Conservation (phyloP, 2,113 vertebrate genomes). For the Melanocharis versteri region DNA sequence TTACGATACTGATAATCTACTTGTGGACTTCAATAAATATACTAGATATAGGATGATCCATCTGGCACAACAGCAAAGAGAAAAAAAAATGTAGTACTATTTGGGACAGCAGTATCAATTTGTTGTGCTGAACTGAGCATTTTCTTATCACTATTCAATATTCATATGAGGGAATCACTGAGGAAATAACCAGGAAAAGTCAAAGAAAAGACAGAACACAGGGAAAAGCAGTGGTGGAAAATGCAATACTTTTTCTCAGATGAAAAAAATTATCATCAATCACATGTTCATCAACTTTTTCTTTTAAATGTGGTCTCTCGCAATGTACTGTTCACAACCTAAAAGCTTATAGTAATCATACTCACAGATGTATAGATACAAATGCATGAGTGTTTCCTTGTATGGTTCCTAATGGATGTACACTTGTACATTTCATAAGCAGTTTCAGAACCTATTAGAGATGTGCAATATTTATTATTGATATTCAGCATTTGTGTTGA, state of each 20-base stretch:
- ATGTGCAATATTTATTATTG: not conserved
- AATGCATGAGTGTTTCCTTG: not conserved
- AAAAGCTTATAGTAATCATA: not conserved
- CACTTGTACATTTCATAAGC: not conserved
- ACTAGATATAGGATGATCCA: not conserved
- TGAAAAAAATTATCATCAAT: not conserved
- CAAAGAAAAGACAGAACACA: not conserved
- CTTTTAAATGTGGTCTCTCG: not conserved
- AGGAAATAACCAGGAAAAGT: not conserved
- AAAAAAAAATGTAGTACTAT: not conserved
- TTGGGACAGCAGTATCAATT: not conserved
- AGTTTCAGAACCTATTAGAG: not conserved
- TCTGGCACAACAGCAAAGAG: not conserved
- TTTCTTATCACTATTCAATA: not conserved
- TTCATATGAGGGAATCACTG: not conserved
- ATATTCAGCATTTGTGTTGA: not conserved
- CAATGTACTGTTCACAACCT: not conserved
- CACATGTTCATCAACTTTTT: not conserved
- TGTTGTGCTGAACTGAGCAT: not conserved
- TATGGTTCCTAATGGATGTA: not conserved
- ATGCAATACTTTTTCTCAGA: not conserved
- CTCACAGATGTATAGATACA: not conserved
- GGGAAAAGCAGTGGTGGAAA: not conserved
- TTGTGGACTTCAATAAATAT: not conserved
- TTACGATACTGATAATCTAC: not conserved